These are phyloP conservation scores for Drusus annulatus DNA, from an alignment of 1,140 invertebrate species.

Conservation along the genomic window DNA sequence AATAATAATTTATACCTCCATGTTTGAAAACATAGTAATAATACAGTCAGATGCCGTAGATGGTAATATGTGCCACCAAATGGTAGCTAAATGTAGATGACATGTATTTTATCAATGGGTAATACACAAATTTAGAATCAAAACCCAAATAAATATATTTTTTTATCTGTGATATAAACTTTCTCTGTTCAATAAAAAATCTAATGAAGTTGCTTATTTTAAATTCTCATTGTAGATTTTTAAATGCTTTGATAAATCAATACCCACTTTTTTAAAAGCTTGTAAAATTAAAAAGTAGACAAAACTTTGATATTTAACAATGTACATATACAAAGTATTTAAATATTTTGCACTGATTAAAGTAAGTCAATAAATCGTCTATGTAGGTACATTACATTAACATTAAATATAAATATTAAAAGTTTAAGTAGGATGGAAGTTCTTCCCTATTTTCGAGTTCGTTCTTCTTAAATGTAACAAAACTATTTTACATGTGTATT, in stretches of 20 bases:
- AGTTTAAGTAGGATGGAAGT: slow-evolving; percentile 5
- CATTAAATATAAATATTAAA: slow-evolving; percentile 7
- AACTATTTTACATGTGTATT: slow-evolving; percentile 10
- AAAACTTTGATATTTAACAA: slow-evolving; percentile 25
- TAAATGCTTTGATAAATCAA: no score
- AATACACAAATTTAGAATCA: no score
- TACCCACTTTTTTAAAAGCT: no score
- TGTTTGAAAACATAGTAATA: no score
- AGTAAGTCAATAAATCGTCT: slow-evolving; percentile 15
- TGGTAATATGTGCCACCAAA: no score
- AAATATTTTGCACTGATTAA: slow-evolving; percentile 15
- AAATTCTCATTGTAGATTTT: no score
- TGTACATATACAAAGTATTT: slow-evolving; percentile 19
- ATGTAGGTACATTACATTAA: slow-evolving; percentile 37
- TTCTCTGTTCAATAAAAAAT: no score
- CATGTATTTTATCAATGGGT: no score
- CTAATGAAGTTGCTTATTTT: no score
- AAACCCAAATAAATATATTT: no score
- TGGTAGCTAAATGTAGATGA: no score
- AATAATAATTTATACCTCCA: not conserved
- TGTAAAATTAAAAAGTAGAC: not conserved
- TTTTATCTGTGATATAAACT: no score
- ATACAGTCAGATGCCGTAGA: not conserved
- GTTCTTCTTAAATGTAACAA: slow-evolving; percentile 17
- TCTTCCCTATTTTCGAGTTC: not conserved